Evolutionary conservation across 2,113 vertebrate genomes (phyloP).

Genomic region (Mus pahari): DNA sequence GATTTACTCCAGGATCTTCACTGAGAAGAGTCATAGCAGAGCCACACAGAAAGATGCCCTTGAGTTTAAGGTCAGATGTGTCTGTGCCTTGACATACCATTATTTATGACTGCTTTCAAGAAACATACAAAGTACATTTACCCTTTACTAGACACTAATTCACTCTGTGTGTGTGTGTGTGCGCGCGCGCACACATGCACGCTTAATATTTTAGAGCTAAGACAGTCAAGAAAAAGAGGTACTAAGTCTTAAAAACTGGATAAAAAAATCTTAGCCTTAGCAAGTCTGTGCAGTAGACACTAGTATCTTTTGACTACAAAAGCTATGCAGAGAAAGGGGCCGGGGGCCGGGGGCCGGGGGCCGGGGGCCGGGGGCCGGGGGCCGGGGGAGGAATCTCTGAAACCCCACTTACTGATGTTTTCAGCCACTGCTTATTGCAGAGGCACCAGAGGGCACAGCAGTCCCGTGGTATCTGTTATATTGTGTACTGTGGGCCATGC

Average conservation of each 20-base stretch:
- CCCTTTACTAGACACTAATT: neutral
- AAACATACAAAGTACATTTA: neutral
- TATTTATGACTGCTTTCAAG: neutral
- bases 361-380: too few relatives aligned
- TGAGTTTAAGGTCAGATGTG: neutral
- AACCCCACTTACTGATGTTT: neutral
- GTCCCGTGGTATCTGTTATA: neutral
- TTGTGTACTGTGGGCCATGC: neutral
- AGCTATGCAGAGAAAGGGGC: neutral
- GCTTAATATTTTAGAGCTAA: conserved; percentile 20
- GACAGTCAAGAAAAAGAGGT: neutral
- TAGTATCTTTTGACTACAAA: neutral
- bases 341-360: too few relatives aligned
- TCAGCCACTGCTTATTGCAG: neutral
- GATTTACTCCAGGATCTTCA: neutral
- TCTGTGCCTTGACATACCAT: neutral
- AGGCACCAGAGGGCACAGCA: neutral
- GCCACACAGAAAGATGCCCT: neutral
- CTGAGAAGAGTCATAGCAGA: neutral
- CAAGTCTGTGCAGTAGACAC: neutral
- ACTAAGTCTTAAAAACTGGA: neutral
- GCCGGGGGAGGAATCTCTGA: neutral
- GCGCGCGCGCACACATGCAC: fast-evolving
- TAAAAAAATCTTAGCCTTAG: neutral
- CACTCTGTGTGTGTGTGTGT: neutral